phyloP scores from a whole-genome alignment of 2,888 invertebrate species.

The Philopedon plagiatum region DNA sequence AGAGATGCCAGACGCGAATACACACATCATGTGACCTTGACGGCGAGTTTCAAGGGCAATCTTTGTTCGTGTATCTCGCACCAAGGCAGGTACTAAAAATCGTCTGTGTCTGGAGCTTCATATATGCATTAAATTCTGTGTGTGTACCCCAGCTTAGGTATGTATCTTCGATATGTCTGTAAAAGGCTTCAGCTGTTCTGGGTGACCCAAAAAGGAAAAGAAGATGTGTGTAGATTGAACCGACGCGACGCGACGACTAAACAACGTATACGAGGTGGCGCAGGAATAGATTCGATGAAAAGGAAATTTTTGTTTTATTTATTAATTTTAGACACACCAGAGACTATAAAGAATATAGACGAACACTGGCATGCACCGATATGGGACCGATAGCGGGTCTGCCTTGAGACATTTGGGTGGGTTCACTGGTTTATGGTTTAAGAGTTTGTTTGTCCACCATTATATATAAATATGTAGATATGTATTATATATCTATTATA shows the following conservation, averaged over 20 bases:
- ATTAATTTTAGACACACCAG: too few species aligned
- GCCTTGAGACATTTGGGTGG: too few species aligned
- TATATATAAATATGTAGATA: too few species aligned
- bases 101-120: constrained; percentile 34
- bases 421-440: too few species aligned
- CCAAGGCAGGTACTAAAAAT: constrained; percentile 49
- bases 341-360: too few species aligned
- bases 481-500: too few species aligned
- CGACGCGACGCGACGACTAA: background rate
- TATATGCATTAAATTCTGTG: constrained; percentile 2
- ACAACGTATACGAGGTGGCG: too few species aligned
- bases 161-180: background rate
- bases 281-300: too few species aligned
- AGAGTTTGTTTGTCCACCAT: too few species aligned
- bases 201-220: constrained; percentile 30
- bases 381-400: too few species aligned
- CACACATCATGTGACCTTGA: constrained; percentile 40
- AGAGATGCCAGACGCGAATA: constrained; percentile 39
- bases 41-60: constrained; percentile 48
- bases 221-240: constrained; percentile 3
- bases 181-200: constrained; percentile 36
- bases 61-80: constrained; percentile 48
- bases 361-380: too few species aligned
- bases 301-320: too few species aligned
- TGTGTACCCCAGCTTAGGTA: background rate